Conservation (phyloP, 2,888 invertebrate species). For the Drosophila borborema region DNA sequence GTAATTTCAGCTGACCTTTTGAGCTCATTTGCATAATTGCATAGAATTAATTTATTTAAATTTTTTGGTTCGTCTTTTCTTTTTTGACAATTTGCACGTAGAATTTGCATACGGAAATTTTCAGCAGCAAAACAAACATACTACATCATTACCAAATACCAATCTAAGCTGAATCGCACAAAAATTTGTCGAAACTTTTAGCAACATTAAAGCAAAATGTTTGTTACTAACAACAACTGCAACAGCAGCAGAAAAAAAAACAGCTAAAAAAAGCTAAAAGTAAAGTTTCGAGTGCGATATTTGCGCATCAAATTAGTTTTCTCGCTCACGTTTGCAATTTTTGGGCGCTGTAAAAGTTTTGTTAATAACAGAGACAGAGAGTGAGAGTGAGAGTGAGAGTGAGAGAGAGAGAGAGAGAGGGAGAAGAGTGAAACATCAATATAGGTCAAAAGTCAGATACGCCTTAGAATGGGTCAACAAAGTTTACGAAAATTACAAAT, state of each 20-base stretch:
- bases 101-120: slow-evolving; percentile 65
- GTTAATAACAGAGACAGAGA: slow-evolving; percentile 6
- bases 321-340: slow-evolving; percentile 75
- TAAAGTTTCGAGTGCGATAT: slow-evolving; percentile 51
- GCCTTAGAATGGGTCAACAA: slow-evolving; percentile 31
- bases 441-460: slow-evolving; percentile 23
- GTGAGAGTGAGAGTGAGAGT: too few relatives aligned
- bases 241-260: neutral
- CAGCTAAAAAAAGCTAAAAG: slow-evolving; percentile 20
- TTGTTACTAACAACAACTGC: slow-evolving; percentile 30
- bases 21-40: slow-evolving; percentile 72
- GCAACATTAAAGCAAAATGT: slow-evolving; percentile 46
- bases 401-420: neutral
- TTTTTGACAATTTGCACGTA: slow-evolving; percentile 56
- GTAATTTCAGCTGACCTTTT: slow-evolving; percentile 62
- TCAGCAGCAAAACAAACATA: slow-evolving; percentile 33
- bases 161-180: slow-evolving; percentile 12
- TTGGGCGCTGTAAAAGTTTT: slow-evolving; percentile 51
- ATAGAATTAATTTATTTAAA: slow-evolving; percentile 61
- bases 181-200: slow-evolving; percentile 36
- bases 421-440: neutral
- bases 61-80: slow-evolving; percentile 27
- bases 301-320: slow-evolving; percentile 73
- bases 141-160: slow-evolving; percentile 40
- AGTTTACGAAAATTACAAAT: slow-evolving; percentile 5